A percentile compares a stretch with the other conserved stretches of the same genome.
Evolutionary conservation across 2,888 invertebrate genomes (phyloP).

Genomic region (Himalopsyche japonica): DNA sequence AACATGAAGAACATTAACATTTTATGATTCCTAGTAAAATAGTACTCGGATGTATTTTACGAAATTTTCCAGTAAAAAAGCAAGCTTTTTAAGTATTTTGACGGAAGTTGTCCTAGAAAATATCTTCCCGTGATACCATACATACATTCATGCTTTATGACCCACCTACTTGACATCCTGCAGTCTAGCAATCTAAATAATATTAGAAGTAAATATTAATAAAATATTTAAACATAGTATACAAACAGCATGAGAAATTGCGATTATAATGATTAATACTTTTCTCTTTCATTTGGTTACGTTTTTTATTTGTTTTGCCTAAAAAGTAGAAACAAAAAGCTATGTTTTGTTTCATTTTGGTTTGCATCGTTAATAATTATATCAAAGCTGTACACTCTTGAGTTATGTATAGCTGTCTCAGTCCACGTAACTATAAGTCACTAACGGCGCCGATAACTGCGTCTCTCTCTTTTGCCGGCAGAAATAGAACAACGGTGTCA

Average conservation of each 20-base stretch:
- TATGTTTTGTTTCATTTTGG: neutral
- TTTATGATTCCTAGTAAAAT: too few species aligned
- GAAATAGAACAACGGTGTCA: conserved; percentile 36
- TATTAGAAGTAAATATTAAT: conserved; percentile 41
- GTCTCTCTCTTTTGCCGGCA: conserved; percentile 22
- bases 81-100: too few species aligned
- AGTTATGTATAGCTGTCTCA: conserved; percentile 12
- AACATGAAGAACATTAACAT: too few species aligned
- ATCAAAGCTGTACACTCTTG: conserved; percentile 10
- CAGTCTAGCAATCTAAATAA: conserved; percentile 35
- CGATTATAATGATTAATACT: neutral
- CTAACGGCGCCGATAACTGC: conserved; percentile 12
- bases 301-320: neutral
- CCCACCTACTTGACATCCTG: conserved; percentile 59
- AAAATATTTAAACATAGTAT: neutral
- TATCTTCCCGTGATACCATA: neutral
- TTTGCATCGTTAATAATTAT: neutral
- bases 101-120: neutral
- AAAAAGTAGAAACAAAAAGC: neutral
- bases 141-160: conserved; percentile 60
- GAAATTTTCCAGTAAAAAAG: too few species aligned
- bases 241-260: neutral
- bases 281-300: neutral
- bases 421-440: conserved; percentile 17
- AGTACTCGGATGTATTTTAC: too few species aligned